Base-by-base conservation (phyloP, 2,888 invertebrate genomes). In the Lottia gigantea region DNA sequence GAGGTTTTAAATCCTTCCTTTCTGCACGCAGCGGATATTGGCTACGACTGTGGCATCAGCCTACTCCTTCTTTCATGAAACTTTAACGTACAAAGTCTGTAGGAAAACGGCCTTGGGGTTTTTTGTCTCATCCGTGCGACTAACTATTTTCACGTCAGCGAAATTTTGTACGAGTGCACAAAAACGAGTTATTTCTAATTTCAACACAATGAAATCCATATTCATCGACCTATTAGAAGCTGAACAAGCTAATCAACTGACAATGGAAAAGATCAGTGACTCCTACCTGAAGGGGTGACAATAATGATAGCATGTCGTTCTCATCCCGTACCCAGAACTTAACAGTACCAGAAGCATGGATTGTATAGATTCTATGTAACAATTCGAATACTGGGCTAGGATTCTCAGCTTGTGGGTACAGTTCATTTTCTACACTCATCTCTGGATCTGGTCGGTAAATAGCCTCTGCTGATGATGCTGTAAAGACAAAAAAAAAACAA, bases 311-410 rank as follows among this genome's bases (percentile, higher is more conserved):
- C 70, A 82, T 75, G 66, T 83, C 83, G 0, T 69, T 74, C 40
- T 83, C 82, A 64, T 81, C 80, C 11, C 76, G 64, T 7, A 83
- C 81, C 82, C 82, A 83, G 73, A 82, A 76, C 26, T 75, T 79
- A 15, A 80, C 81, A 19, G 71, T 71, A 19, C 82, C 82, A 12
- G 67, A 70, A 12, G 82, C 82, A 45, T 81, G 75, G 16, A 79
- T 79, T 63, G 73, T 79, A 63, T 82, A 83, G 45, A 82, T 66
- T 55, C 75, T 76, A 23, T 77, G 74, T 19, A 83, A 64, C 8
- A 83, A 64, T 14, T 71, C 70, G 15, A 79, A 65, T 11, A 78
- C 70, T 8, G 83, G 83, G 45, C 70, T 73, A 4, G 83, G 83
- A 70, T 83, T 83, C 62, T 82, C 80, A 7, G 79, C 78, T 14